Evolutionary conservation across 2,888 invertebrate genomes (phyloP).

Genomic region (Drosophila melanosoma): DNA sequence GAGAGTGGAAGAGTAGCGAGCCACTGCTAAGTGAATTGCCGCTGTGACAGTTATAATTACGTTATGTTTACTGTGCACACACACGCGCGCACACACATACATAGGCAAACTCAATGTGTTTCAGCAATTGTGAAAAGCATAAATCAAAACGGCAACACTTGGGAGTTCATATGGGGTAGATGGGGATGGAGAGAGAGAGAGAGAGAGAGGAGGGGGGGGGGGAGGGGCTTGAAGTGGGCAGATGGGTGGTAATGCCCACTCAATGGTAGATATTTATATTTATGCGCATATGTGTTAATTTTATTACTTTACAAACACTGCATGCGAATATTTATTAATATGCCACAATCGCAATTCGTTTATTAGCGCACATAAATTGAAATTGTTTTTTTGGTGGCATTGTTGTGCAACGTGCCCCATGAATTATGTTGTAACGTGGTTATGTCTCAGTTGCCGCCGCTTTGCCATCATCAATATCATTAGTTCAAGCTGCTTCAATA

Average conservation of each 20-base stretch:
- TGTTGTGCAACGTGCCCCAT: slow-evolving; percentile 27
- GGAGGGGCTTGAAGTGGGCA: not conserved
- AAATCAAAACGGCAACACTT: slow-evolving; percentile 51
- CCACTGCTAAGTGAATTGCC: slow-evolving; percentile 54
- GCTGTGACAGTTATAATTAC: slow-evolving; percentile 60
- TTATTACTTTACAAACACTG: slow-evolving; percentile 67
- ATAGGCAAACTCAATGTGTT: slow-evolving; percentile 40
- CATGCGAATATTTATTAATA: slow-evolving; percentile 58
- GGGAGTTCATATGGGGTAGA: not conserved
- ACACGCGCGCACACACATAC: not conserved
- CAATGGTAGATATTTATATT: slow-evolving; percentile 59
- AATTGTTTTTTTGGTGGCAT: slow-evolving; percentile 35
- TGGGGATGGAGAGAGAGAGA: not conserved
- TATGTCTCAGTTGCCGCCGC: not conserved
- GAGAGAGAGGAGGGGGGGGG: not conserved
- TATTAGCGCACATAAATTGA: slow-evolving; percentile 61
- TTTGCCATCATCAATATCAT: slow-evolving; percentile 14
- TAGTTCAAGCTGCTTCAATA: slow-evolving; percentile 35
- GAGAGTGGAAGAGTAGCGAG: slow-evolving; percentile 34
- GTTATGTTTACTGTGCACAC: slow-evolving; percentile 44
- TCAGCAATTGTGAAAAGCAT: slow-evolving; percentile 53
- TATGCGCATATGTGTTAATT: slow-evolving; percentile 76
- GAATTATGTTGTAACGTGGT: slow-evolving; percentile 26
- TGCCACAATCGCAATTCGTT: slow-evolving; percentile 56
- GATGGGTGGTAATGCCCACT: slow-evolving; percentile 1